Conservation (phyloP, 2,113 vertebrate genomes). For the Ceyx melanurus region DNA sequence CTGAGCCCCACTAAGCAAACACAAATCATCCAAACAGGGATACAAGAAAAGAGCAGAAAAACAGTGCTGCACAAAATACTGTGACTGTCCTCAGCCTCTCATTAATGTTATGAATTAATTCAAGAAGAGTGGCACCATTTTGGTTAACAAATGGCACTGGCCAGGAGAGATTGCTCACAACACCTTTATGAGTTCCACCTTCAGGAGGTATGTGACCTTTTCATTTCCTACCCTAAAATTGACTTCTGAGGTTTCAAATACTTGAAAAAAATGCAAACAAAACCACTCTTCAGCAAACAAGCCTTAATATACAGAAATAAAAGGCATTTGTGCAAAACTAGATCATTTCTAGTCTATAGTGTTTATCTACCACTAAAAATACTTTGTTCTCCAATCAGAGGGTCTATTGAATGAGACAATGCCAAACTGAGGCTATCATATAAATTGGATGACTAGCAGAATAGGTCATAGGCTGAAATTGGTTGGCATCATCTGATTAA, state of each 20-base stretch:
- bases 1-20: not conserved
- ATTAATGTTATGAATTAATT: conserved; percentile 42
- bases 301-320: not conserved
- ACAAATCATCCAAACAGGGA: not conserved
- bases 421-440: not conserved
- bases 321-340: not conserved
- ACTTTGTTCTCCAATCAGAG: not conserved
- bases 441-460: not conserved
- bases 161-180: not conserved
- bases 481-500: not conserved
- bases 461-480: not conserved
- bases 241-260: not conserved
- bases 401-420: not conserved
- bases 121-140: conserved; percentile 34
- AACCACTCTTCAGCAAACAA: not conserved
- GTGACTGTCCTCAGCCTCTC: conserved; percentile 32
- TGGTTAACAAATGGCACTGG: not conserved
- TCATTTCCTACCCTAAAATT: not conserved
- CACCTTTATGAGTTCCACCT: not conserved
- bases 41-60: not conserved
- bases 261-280: not conserved
- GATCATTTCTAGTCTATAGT: not conserved
- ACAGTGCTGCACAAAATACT: conserved; percentile 11
- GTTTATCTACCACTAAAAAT: not conserved
- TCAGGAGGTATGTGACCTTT: not conserved